Evolutionary conservation across 2,797 vertebrate species (phyloP).

Genomic region (Pterois miles): DNA sequence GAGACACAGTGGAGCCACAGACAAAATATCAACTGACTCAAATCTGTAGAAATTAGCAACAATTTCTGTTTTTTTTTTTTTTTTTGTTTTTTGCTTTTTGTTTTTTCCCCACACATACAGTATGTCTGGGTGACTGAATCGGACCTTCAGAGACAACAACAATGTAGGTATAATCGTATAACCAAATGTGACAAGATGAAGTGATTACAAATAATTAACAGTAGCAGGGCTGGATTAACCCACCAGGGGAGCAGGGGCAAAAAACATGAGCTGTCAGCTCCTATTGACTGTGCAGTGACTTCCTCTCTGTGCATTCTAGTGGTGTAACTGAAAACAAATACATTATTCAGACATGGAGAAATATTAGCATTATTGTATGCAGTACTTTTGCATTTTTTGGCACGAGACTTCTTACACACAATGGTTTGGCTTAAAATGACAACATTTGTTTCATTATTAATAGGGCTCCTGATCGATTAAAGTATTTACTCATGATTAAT

Average conservation of each 20-base stretch:
- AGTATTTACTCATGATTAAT: too few relatives aligned
- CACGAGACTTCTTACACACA: not conserved
- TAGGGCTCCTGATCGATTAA: too few relatives aligned
- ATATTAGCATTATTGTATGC: not conserved
- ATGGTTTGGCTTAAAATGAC: too few relatives aligned
- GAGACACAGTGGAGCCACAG: not conserved
- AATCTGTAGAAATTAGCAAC: not conserved
- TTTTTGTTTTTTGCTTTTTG: too few relatives aligned
- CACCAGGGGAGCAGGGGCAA: not conserved
- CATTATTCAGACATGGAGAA: not conserved
- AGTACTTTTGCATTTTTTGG: not conserved
- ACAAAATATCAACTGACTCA: not conserved
- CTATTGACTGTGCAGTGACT: not conserved
- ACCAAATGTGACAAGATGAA: conserved; percentile 4
- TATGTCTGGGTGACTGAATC: not conserved
- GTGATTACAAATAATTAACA: conserved; percentile 13
- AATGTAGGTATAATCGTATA: not conserved
- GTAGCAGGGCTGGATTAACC: conserved; percentile 7
- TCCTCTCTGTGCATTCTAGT: not conserved
- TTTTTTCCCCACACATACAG: rapidly evolving
- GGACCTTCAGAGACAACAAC: not conserved
- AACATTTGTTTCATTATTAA: too few relatives aligned
- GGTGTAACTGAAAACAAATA: conserved; percentile 1
- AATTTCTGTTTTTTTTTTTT: not conserved
- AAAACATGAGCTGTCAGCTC: conserved; percentile 3